Evolutionary conservation across 1,140 invertebrate genomes (phyloP), one percentile per base, ranked within the genome.

Genomic region (Brachystomella parvula): DNA sequence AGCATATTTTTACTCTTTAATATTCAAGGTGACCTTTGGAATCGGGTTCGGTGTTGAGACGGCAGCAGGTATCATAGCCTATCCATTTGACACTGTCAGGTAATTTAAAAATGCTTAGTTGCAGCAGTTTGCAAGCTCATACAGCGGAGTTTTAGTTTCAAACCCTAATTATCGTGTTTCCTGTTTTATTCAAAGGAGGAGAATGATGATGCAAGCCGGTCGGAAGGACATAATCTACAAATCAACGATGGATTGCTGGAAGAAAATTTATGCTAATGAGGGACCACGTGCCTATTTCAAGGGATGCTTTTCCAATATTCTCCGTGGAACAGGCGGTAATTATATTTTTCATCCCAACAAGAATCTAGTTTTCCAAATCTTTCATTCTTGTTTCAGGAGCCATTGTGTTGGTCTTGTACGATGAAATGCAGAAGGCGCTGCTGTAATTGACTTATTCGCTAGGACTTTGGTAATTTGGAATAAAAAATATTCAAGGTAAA

Each of bases 161-260:
- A 44, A 44, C n/a, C n/a, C 39, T 12, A 12, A 44, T 44, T 44
- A 9, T 44, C 9, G n/a, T 44, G 39, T 12, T 44, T 44, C 9
- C 9, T 44, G 9, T 44, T 12, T 44, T 44, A 12, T 44, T n/a
- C 24, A 9, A 6, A 59, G 90, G 81, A 84, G 90, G 78, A 85
- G 90, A 77, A 91, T 93, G 89, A 92, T 93, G 87, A 89, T 89
- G 87, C 87, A 89, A 80, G 87, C 86, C 75, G 87, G 87, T 21
- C 84, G 85, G 75, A 72, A 74, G 33, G 86, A 89, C 12, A 83
- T 86, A 60, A 76, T 86, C 73, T 89, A 89, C 83, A 87, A 84
- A 76, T 86, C 77, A 78, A 89, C 87, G 19, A 73, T 85, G 29
- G 83, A 88, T 75, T 87, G 85, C 77, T 89, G 88, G 86, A 76